Conservation (phyloP, 1,140 invertebrate species). For the Heliothis virescens region DNA sequence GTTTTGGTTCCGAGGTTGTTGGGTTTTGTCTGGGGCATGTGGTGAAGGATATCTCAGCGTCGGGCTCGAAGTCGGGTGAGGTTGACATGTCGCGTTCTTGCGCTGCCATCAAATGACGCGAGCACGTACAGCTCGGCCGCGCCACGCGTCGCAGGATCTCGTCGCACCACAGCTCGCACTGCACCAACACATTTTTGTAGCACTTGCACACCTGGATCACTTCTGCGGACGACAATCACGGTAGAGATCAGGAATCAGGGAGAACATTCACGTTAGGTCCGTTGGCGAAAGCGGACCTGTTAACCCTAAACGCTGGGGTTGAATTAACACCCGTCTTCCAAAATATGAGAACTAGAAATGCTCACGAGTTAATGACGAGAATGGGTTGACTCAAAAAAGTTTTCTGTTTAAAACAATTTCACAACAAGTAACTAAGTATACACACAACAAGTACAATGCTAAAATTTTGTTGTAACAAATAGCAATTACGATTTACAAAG, state of each 20-base stretch:
- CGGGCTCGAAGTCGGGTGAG: conserved; percentile 58
- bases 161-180: conserved; percentile 79
- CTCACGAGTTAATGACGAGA: too few relatives aligned
- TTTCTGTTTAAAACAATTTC: too few relatives aligned
- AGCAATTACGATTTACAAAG: background rate
- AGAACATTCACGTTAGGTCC: too few relatives aligned
- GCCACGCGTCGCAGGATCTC: conserved; percentile 73
- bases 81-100: conserved; percentile 62
- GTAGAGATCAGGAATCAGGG: too few relatives aligned
- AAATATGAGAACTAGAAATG: too few relatives aligned
- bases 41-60: conserved; percentile 65
- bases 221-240: conserved; percentile 56
- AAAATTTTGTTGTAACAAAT: background rate
- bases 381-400: too few relatives aligned
- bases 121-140: conserved; percentile 72
- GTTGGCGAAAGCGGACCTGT: too few relatives aligned
- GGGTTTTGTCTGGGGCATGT: conserved; percentile 61
- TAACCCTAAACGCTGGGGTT: too few relatives aligned
- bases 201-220: conserved; percentile 79
- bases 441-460: too few relatives aligned
- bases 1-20: background rate
- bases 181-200: conserved; percentile 79
- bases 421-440: too few relatives aligned
- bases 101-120: conserved; percentile 70
- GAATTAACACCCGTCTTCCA: too few relatives aligned